Conservation (phyloP, 2,888 invertebrate species). For the Sepiola atlantica region DNA sequence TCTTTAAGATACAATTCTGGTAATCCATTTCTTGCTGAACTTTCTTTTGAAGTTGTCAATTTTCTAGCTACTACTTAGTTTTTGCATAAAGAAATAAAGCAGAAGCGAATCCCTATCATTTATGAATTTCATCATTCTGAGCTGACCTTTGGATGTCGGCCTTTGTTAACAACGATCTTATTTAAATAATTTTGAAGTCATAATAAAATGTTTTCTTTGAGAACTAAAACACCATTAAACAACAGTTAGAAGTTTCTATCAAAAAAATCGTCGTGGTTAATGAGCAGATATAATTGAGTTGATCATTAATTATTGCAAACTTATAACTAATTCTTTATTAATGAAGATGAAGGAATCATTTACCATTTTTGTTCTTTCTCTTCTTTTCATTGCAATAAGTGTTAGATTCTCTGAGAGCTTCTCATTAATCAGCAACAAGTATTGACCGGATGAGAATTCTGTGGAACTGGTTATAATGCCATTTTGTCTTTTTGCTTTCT, state of each 20-base stretch:
- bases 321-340: constrained; percentile 32
- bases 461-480: not conserved
- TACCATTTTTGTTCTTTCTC: not conserved
- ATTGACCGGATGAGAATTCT: constrained; percentile 11
- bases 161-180: no score
- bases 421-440: constrained; percentile 32
- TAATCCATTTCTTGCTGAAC: no score
- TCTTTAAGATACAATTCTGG: no score
- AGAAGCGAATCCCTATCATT: no score
- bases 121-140: no score
- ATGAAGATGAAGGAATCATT: not conserved
- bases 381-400: not conserved
- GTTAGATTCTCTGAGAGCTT: not conserved
- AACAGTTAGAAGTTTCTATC: not conserved
- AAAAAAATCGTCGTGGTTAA: not conserved
- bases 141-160: no score
- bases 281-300: not conserved
- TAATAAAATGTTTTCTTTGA: not conserved
- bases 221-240: not conserved
- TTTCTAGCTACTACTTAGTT: no score
- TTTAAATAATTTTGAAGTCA: no score
- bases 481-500: not conserved
- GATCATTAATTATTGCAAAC: constrained; percentile 6
- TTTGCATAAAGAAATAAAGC: no score
- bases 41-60: no score